A percentile compares a stretch with the other conserved stretches of the same genome.
phyloP scores from a whole-genome alignment of 2,113 vertebrate species.

The Colinus virginianus region DNA sequence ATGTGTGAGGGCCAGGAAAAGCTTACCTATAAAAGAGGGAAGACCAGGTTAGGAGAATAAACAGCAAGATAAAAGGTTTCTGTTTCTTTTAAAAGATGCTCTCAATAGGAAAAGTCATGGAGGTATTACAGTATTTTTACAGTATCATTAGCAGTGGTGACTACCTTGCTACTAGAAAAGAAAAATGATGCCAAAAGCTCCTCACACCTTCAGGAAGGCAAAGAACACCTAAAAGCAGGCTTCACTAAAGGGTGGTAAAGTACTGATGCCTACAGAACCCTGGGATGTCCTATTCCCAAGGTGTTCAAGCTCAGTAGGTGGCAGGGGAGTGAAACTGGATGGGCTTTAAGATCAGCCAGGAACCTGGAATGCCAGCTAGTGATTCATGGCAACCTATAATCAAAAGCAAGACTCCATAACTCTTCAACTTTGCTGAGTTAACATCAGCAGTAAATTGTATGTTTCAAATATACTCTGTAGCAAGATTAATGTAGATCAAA shows the following conservation, averaged over 20 bases:
- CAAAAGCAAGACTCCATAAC: not conserved
- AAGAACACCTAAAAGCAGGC: not conserved
- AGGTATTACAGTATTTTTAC: not conserved
- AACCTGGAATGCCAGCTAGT: not conserved
- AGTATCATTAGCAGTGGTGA: not conserved
- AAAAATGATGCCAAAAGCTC: not conserved
- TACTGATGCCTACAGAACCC: not conserved
- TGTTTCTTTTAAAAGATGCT: not conserved
- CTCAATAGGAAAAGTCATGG: not conserved
- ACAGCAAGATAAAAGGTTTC: not conserved
- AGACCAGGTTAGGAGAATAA: not conserved
- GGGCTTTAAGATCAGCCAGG: not conserved
- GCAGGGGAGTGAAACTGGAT: not conserved
- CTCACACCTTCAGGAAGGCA: not conserved
- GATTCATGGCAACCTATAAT: not conserved
- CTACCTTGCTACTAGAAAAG: not conserved
- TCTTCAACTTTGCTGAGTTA: not conserved
- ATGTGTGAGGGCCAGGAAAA: not conserved
- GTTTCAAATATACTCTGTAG: not conserved
- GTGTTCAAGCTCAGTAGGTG: not conserved
- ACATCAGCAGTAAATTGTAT: not conserved
- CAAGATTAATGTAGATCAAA: not conserved
- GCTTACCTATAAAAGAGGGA: not conserved
- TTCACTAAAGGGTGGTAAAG: not conserved
- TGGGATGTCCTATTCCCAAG: not conserved